Evolutionary conservation across 2,797 vertebrate genomes (phyloP).

Genomic region (Parambassis ranga): DNA sequence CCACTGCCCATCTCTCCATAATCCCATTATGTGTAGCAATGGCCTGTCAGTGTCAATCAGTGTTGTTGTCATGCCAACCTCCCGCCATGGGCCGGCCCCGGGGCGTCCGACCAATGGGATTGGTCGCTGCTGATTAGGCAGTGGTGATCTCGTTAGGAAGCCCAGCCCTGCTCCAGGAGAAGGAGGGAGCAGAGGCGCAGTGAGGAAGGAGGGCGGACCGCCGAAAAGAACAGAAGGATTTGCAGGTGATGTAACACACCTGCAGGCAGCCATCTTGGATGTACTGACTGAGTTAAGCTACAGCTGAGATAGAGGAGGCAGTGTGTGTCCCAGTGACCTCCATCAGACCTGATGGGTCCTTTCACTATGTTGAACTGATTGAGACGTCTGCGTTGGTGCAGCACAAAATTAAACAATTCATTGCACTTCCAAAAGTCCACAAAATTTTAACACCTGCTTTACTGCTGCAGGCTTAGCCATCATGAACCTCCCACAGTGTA

Average conservation of each 20-base stretch:
- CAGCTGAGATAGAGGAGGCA: too few species aligned
- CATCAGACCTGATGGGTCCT: too few species aligned
- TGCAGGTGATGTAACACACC: conserved; percentile 39
- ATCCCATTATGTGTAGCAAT: conserved; percentile 77
- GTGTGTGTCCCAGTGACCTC: background rate
- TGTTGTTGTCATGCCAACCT: conserved; percentile 63
- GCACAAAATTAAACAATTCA: too few species aligned
- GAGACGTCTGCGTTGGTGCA: too few species aligned
- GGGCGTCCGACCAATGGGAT: conserved; percentile 52
- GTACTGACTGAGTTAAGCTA: background rate
- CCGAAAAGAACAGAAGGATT: conserved; percentile 19
- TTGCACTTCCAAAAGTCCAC: too few species aligned
- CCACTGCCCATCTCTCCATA: conserved; percentile 33
- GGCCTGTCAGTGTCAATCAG: conserved; percentile 76
- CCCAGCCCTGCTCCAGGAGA: conserved; percentile 13
- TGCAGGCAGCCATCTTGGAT: conserved; percentile 11
- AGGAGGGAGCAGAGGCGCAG: background rate
- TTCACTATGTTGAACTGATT: too few species aligned
- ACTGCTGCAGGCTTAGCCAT: too few species aligned
- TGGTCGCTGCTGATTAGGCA: conserved; percentile 67
- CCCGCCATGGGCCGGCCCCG: conserved; percentile 19
- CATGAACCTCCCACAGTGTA: conserved; percentile 7
- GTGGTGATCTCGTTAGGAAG: conserved; percentile 61
- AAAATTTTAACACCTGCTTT: conserved; percentile 15
- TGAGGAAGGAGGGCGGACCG: background rate